Base-by-base conservation (phyloP, 2,797 vertebrate species). In the Poeciliopsis infans region DNA sequence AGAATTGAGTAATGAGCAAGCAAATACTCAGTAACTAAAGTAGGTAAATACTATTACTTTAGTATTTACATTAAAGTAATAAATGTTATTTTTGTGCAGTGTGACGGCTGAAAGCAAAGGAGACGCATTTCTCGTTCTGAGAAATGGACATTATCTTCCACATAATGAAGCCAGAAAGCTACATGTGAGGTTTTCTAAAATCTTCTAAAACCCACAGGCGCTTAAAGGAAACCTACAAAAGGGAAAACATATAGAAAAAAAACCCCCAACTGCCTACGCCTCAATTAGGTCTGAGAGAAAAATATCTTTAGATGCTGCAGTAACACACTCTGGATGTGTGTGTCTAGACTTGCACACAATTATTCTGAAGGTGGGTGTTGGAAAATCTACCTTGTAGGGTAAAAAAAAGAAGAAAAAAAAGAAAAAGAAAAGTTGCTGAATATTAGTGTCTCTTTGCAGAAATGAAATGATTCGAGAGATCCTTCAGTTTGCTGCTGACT, bases 201-300 rank as follows among this genome's bases (percentile, higher is more conserved):
- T 12, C 33, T 49, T 77, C 55, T 81, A 46, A 72, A 64, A 59
- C 77, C 45, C 23, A 39, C 75, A 31, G 39, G 61, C 43, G 43
- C 76, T 49, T 78, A 66, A 84, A 83, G 66, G 77, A 78, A 68
- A 31, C 33, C 47, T 23, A 79, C 64, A 46, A 75, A 78, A 78
- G 75, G 72, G 66, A 75, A 83, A 83, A 84, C 64, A 51, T 74
- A 71, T 53, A 77, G 23, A 74, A 39, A 18, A 46, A 28, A 0
- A 74, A 39, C 25, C 0, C 8, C 33, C 36, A 83, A 28, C 86
- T 85, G 83, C 91, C 91, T 77, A 93, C 90, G 87, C 88, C 78
- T 86, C 87, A 91, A 91, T 94, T 92, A 93, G 88, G 88, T 85
- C 87, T 82, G 87, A 88, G 88, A 87, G 55, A 70, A 88, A 88